These are phyloP conservation scores for Zhuqinia jingwanae DNA, from an alignment of 2,888 invertebrate species.

Conservation along the genomic window DNA sequence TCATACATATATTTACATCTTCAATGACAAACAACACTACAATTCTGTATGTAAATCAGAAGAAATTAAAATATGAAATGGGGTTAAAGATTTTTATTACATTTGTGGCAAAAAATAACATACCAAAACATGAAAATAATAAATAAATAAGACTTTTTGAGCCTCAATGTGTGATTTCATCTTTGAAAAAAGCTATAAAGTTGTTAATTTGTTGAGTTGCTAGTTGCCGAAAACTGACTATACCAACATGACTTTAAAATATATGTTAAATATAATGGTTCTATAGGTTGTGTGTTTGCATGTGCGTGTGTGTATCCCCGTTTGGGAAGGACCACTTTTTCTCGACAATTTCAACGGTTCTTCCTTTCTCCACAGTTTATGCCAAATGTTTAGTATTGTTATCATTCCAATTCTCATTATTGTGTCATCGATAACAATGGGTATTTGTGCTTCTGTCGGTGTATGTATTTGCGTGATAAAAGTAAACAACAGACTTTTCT, in stretches of 20 bases:
- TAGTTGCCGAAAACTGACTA: slow-evolving; percentile 24
- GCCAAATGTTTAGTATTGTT: background rate
- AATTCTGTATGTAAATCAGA: slow-evolving; percentile 21
- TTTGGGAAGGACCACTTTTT: background rate
- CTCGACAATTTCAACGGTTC: slow-evolving; percentile 33
- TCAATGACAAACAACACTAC: background rate
- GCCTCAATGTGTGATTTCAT: background rate
- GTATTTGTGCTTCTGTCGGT: slow-evolving; percentile 28
- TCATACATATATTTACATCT: background rate
- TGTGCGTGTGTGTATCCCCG: no score
- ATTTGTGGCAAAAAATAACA: background rate
- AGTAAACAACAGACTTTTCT: background rate
- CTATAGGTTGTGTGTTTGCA: no score
- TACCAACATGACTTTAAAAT: no score
- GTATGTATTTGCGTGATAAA: background rate
- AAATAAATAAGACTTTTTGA: slow-evolving; percentile 20
- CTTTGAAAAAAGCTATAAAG: slow-evolving; percentile 18
- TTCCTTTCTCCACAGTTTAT: slow-evolving; percentile 43
- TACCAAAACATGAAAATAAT: slow-evolving; percentile 9
- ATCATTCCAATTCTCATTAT: slow-evolving; percentile 15
- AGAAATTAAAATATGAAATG: slow-evolving; percentile 36
- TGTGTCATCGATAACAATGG: slow-evolving; percentile 22
- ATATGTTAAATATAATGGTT: no score
- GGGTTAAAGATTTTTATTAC: slow-evolving; percentile 38
- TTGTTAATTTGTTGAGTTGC: slow-evolving; percentile 34